Evolutionary conservation across 2,113 vertebrate genomes (phyloP).

Genomic region (Patagioenas fasciata): DNA sequence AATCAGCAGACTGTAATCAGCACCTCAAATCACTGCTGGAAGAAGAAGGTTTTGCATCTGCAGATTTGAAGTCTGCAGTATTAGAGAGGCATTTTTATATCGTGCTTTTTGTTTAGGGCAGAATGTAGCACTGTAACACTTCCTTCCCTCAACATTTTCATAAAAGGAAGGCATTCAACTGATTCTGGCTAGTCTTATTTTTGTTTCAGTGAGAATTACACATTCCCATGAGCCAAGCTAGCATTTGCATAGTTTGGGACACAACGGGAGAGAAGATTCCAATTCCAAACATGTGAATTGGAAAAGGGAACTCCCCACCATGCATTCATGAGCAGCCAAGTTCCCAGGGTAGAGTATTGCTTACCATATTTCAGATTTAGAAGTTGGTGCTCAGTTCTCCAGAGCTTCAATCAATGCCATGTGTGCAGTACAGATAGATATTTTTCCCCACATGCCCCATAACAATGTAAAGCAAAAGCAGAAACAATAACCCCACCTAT

Average conservation of each 20-base stretch:
- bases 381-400: not conserved
- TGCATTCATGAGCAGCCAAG: accelerated
- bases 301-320: not conserved
- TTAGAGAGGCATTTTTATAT: not conserved
- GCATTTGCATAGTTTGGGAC: not conserved
- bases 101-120: not conserved
- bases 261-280: not conserved
- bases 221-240: not conserved
- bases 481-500: not conserved
- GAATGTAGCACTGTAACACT: not conserved
- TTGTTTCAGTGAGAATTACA: not conserved
- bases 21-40: not conserved
- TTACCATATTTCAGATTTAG: not conserved
- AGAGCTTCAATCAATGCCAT: not conserved
- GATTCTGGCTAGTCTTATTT: not conserved
- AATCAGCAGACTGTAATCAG: not conserved
- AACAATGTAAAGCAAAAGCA: not conserved
- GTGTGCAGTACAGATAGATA: not conserved
- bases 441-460: not conserved
- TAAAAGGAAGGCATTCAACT: not conserved
- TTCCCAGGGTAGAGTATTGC: not conserved
- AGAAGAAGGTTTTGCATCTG: not conserved
- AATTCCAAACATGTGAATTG: not conserved
- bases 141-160: not conserved
- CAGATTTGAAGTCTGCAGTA: not conserved